Conservation (phyloP, 2,113 vertebrate genomes). For the Actenoides hombroni region DNA sequence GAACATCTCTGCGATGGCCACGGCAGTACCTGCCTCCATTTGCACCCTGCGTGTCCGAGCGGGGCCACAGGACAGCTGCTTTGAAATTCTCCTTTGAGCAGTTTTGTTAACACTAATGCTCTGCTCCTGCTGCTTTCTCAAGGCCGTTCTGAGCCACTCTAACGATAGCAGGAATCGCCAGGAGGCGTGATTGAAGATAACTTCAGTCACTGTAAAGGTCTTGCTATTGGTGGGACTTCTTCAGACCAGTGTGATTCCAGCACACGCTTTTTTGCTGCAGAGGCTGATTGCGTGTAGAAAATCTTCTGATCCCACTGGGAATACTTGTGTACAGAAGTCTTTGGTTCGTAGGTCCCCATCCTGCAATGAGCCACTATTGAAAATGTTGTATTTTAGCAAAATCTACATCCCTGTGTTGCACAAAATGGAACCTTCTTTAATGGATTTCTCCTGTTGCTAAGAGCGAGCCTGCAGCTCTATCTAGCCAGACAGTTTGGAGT, state of each 20-base stretch:
- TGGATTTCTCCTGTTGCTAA: neutral
- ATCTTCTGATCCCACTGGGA: neutral
- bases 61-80: neutral
- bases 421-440: neutral
- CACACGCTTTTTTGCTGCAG: neutral
- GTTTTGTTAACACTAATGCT: neutral
- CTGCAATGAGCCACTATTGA: neutral
- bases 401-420: neutral
- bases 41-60: accelerated
- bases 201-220: neutral
- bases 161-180: neutral
- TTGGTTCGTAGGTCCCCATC: neutral
- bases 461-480: neutral
- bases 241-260: neutral
- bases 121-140: neutral
- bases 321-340: neutral
- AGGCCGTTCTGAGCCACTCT: neutral
- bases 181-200: neutral
- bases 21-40: neutral
- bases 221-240: neutral
- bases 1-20: neutral
- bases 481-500: neutral
- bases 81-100: neutral
- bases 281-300: neutral
- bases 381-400: neutral